Evolutionary conservation across 2,113 vertebrate genomes (phyloP), one percentile per base, ranked within the genome.

Genomic region (Brachyhypopomus gauderio): DNA sequence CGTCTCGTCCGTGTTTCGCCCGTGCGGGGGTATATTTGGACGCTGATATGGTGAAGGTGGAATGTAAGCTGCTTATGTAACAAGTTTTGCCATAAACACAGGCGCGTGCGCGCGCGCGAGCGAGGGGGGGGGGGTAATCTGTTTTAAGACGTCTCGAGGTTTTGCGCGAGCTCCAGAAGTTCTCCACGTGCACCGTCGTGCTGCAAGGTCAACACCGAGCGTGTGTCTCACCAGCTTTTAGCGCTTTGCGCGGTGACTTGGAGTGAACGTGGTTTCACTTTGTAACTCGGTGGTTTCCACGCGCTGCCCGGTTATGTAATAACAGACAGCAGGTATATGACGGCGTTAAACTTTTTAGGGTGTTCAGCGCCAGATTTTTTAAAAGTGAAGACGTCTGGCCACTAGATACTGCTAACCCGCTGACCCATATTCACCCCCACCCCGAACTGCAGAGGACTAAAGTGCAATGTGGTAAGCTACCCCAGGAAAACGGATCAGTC

Each of bases 31-130:
- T 95, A 95, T 95, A 96, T 96, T 96, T 96, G 96, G 95, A 94
- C 92, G 90, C 91, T 92, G 94, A 94, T 95, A 94, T 93, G 91
- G 92, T 93, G 94, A 94, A 94, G 94, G 93, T 95, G 95, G 95
- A 96, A 96, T 95, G 94, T 95, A 92, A 96, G 94, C 93, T 92
- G 94, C 94, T 97, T 97, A 97, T 96, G 95, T 97, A 98, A 98
- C 95, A 94, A 93, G 94, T 95, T 96, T 96, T 95, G 95, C 95
- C 94, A 95, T 95, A 96, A 96, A 96, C 94, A 95, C 91, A 92
- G 92, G 91, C 90, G 88, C 87, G 88, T 87, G 52, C 36, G 84
- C 83, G 11, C 2, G 20, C 22, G 90, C 88, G 90, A 91, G 55
- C 52, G 23, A 71, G 20, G 70, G 56, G 81, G 85, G 85, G 86